Conservation (phyloP, 2,888 invertebrate genomes). For the Hypsopygia costalis region DNA sequence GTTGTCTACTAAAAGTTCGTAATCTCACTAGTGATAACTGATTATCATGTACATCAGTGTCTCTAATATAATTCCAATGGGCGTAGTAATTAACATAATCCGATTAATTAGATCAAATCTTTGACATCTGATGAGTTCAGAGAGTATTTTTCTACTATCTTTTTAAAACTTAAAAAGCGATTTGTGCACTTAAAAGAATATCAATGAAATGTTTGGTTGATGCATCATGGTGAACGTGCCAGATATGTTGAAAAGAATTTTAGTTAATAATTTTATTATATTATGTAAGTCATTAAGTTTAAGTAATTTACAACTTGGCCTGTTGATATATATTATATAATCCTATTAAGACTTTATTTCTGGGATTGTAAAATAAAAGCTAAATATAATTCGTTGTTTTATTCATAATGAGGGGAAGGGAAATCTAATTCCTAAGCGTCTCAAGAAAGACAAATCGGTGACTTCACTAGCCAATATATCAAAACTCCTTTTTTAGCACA, state of each 20-base stretch:
- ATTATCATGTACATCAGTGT: conserved; percentile 30
- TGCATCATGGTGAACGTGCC: conserved; percentile 74
- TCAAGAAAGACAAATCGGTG: too few species aligned
- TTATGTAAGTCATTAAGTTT: conserved; percentile 80
- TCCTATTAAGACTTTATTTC: conserved; percentile 80
- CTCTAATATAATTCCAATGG: conserved; percentile 44
- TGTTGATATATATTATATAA: conserved; percentile 80
- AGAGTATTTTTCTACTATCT: conserved; percentile 80
- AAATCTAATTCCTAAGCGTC: too few species aligned
- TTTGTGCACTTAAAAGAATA: conserved; percentile 67
- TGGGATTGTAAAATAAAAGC: conserved; percentile 80
- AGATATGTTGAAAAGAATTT: conserved; percentile 78
- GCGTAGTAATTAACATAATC: conserved; percentile 52
- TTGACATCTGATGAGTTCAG: conserved; percentile 62
- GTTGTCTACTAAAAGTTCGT: conserved; percentile 19
- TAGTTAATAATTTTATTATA: conserved; percentile 80
- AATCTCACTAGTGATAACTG: conserved; percentile 71
- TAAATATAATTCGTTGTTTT: conserved; percentile 52
- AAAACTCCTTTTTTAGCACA: too few species aligned
- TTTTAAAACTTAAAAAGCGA: conserved; percentile 67
- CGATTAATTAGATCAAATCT: conserved; percentile 59
- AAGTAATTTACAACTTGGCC: conserved; percentile 81
- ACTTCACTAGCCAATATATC: too few species aligned
- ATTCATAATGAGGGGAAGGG: conserved; percentile 25
- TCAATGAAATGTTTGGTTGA: conserved; percentile 74